Conservation (phyloP, 35 echinoderm and acorn worm genomes). For the Apostichopus parvimensis region DNA sequence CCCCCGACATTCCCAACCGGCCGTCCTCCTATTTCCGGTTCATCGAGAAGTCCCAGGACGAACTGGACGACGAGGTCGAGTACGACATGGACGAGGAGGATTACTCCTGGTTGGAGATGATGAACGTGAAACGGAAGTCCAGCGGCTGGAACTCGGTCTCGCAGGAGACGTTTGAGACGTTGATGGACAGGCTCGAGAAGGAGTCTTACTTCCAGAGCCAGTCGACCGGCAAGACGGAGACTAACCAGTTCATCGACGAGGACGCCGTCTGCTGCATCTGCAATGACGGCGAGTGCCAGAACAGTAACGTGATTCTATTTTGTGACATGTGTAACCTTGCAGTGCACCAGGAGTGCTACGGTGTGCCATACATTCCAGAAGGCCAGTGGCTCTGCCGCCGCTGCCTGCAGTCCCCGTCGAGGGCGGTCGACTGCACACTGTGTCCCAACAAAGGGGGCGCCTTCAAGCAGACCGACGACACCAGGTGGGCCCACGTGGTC, state of each 20-base stretch:
- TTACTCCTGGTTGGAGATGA: constrained; percentile 94
- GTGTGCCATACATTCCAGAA: constrained; percentile 99
- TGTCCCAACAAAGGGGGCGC: constrained; percentile 99
- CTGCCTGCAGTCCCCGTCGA: constrained; percentile 94
- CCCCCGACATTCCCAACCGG: constrained; percentile 77
- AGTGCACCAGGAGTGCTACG: constrained; percentile 99
- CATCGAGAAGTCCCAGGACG: constrained; percentile 95
- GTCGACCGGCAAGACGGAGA: constrained; percentile 82
- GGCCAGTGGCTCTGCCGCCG: constrained; percentile 98
- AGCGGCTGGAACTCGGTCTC: constrained; percentile 56
- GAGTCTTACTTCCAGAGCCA: constrained; percentile 98
- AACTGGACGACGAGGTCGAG: constrained; percentile 97
- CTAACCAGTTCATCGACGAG: constrained; percentile 94
- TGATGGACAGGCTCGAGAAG: constrained; percentile 99
- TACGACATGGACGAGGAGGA: constrained; percentile 99
- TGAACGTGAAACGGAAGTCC: constrained; percentile 86
- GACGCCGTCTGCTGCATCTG: constrained; percentile 99
- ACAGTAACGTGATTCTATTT: constrained; percentile 98
- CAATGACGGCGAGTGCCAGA: constrained; percentile 97
- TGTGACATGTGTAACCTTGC: constrained; percentile 99
- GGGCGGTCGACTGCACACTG: constrained; percentile 96
- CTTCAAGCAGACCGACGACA: constrained; percentile 98
- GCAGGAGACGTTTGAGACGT: constrained; percentile 93
- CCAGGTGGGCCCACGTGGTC: constrained; percentile 96
- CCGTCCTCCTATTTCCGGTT: constrained; percentile 87